Conservation (phyloP, 2,888 invertebrate species). For the Melolontha melolontha region DNA sequence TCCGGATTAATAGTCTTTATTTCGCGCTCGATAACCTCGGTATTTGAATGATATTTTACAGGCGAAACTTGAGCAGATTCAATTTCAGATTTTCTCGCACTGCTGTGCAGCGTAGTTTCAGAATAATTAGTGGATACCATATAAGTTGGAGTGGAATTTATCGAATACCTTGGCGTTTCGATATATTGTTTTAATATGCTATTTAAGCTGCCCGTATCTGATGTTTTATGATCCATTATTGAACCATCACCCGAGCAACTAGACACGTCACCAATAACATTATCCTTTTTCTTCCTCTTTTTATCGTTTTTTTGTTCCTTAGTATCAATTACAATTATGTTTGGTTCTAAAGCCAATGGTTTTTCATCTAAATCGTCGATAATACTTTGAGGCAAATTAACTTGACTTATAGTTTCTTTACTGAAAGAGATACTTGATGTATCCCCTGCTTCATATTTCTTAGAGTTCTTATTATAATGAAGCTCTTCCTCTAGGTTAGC, state of each 20-base stretch:
- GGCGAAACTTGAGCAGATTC: background rate
- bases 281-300: slow-evolving; percentile 3
- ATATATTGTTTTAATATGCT: background rate
- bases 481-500: background rate
- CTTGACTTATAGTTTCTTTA: background rate
- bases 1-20: slow-evolving; percentile 28
- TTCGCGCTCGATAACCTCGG: slow-evolving; percentile 29
- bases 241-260: slow-evolving; percentile 1
- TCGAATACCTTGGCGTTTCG: background rate
- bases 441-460: background rate
- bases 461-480: background rate
- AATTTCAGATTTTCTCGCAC: slow-evolving; percentile 9
- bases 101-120: slow-evolving; percentile 10
- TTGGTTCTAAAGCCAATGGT: slow-evolving; percentile 40
- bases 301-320: slow-evolving; percentile 17
- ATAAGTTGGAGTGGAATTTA: slow-evolving; percentile 42
- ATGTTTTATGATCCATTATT: background rate
- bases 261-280: slow-evolving; percentile 9
- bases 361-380: slow-evolving; percentile 27
- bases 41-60: slow-evolving; percentile 19
- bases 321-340: slow-evolving; percentile 41
- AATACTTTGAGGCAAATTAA: slow-evolving; percentile 45
- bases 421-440: background rate
- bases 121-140: slow-evolving; percentile 32
- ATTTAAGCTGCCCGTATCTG: background rate